Percentiles rank a stretch among this genome's conserved stretches.
phyloP scores from a whole-genome alignment of 2,888 invertebrate genomes.

The Meta bourneti region DNA sequence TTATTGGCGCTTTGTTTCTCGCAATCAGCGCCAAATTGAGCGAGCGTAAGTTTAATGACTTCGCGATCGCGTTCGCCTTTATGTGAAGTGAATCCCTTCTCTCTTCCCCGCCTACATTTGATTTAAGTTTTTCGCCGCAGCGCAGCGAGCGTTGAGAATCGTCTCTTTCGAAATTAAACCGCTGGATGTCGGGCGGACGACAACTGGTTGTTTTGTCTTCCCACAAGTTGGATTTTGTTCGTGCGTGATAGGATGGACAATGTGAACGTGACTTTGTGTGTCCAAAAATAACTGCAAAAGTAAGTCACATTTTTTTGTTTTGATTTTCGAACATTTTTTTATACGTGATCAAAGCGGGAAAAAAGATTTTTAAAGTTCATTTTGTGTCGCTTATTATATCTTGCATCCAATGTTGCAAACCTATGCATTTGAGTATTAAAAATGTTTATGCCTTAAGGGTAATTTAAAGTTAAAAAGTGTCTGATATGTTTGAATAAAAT shows the following conservation, averaged over 20 bases:
- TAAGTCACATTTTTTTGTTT: no score
- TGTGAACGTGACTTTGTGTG: neutral
- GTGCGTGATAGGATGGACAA: neutral
- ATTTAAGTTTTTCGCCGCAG: conserved; percentile 36
- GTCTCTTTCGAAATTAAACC: conserved; percentile 4
- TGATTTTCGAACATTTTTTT: no score
- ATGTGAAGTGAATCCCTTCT: conserved; percentile 22
- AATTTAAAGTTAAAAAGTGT: no score
- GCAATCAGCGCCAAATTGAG: conserved; percentile 59
- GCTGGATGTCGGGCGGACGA: conserved; percentile 21
- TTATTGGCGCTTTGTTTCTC: conserved; percentile 65
- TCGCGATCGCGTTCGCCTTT: conserved; percentile 36
- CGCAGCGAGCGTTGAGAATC: conserved; percentile 26
- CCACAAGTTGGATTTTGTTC: neutral
- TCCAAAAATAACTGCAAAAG: no score
- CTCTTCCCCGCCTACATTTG: conserved; percentile 65
- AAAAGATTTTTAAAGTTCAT: no score
- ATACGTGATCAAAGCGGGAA: no score
- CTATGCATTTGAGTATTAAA: no score
- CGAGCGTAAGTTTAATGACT: conserved; percentile 62
- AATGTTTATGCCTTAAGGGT: no score
- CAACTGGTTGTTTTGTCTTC: conserved; percentile 3
- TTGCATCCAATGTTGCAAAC: no score
- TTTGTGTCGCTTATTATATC: no score
- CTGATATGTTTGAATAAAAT: no score